Conservation (phyloP, 2,113 vertebrate species). For the Macrotus californicus region DNA sequence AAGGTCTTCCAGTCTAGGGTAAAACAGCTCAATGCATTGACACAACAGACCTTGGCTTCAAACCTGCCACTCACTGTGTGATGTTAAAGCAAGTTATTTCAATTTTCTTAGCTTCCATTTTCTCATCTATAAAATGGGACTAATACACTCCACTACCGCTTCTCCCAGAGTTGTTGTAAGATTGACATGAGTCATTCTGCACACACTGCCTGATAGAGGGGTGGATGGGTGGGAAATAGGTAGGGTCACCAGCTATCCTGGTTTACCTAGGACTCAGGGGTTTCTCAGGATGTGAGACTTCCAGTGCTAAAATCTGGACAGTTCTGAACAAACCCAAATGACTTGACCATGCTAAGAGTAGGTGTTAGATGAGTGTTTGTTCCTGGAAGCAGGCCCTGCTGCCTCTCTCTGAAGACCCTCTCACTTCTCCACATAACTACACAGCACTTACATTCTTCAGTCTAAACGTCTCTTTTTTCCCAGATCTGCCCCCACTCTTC, state of each 20-base stretch:
- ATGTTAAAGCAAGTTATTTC: not conserved
- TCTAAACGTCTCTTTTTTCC: not conserved
- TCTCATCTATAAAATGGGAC: conserved; percentile 13
- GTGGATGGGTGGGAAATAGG: not conserved
- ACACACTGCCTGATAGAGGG: not conserved
- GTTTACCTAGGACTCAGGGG: not conserved
- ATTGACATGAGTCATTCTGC: not conserved
- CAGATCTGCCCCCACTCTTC: not conserved
- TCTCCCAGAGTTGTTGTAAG: not conserved
- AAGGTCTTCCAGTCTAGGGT: not conserved
- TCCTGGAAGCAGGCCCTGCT: not conserved
- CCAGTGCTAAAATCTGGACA: not conserved
- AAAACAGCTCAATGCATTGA: not conserved
- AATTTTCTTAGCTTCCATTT: conserved; percentile 11
- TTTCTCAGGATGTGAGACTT: not conserved
- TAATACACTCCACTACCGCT: not conserved
- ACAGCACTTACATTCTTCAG: not conserved
- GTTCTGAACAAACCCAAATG: not conserved
- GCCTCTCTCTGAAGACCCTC: not conserved
- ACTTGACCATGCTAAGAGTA: not conserved
- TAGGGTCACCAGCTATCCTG: no score
- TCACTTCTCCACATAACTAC: not conserved
- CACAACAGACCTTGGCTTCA: not conserved
- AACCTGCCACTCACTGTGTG: not conserved
- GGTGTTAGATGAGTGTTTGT: not conserved